phyloP scores from a whole-genome alignment of 2,888 invertebrate species.

The Argynnis bischoffii region DNA sequence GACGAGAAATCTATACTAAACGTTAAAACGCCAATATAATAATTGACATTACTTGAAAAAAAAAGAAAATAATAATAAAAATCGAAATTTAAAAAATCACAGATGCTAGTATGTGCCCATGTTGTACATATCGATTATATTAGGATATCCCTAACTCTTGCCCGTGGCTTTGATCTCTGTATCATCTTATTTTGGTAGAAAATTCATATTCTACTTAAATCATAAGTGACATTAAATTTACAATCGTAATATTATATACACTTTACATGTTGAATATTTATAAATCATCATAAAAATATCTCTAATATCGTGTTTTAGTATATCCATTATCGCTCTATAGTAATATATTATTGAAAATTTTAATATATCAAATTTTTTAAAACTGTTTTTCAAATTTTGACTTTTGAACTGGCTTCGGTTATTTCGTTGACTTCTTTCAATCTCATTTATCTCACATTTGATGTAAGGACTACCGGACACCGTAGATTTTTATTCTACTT shows the following conservation, averaged over 20 bases:
- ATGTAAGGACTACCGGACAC: too few species aligned
- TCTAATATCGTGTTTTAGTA: not conserved
- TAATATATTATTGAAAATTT: not conserved
- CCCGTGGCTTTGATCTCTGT: not conserved
- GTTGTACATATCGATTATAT: not conserved
- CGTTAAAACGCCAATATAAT: too few species aligned
- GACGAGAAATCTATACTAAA: too few species aligned
- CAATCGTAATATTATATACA: not conserved
- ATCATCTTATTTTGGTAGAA: not conserved
- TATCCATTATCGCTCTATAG: not conserved
- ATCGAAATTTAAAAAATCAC: too few species aligned
- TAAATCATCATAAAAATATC: not conserved
- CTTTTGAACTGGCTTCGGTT: too few species aligned
- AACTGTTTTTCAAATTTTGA: too few species aligned
- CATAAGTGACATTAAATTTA: not conserved
- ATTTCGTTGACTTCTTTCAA: too few species aligned
- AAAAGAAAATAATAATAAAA: too few species aligned
- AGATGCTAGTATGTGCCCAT: not conserved
- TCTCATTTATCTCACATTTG: too few species aligned
- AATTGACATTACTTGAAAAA: too few species aligned
- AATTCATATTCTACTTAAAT: too few species aligned
- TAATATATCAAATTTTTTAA: not conserved
- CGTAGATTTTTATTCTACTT: too few species aligned
- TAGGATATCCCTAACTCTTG: not conserved
- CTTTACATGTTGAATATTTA: not conserved